Percentiles rank a stretch among this genome's conserved stretches.
Evolutionary conservation across 2,113 vertebrate species (phyloP).

Genomic region (Catharus fuscescens): DNA sequence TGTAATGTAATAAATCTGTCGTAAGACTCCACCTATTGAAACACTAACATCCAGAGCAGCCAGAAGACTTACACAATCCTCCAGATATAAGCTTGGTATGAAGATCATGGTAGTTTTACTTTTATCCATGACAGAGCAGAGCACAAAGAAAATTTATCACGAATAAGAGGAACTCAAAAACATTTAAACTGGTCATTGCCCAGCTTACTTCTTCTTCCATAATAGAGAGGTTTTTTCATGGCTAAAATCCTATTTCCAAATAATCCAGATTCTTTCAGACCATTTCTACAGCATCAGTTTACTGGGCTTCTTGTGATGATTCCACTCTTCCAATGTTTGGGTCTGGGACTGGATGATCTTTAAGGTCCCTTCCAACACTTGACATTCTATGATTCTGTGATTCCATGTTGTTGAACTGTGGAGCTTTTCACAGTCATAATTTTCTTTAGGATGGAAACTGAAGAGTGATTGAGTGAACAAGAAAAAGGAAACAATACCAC

Average conservation of each 20-base stretch:
- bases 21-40: neutral
- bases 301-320: neutral
- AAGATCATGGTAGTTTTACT: neutral
- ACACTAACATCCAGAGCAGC: neutral
- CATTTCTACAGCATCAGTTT: neutral
- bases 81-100: neutral
- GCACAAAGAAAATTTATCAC: neutral
- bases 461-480: neutral
- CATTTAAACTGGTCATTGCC: neutral
- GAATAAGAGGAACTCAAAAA: neutral
- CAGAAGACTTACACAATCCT: neutral
- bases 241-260: neutral
- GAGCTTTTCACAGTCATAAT: neutral
- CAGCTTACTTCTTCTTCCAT: neutral
- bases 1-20: neutral
- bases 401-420: neutral
- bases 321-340: neutral
- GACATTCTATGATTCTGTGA: neutral
- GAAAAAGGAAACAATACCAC: neutral
- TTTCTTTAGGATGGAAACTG: neutral
- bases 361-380: neutral
- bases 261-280: neutral
- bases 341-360: neutral
- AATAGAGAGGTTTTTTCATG: neutral
- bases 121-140: neutral